Percentiles rank a stretch among this genome's conserved stretches.
phyloP scores from a whole-genome alignment of 2,113 vertebrate genomes.

The Coptodon bakossiorum region DNA sequence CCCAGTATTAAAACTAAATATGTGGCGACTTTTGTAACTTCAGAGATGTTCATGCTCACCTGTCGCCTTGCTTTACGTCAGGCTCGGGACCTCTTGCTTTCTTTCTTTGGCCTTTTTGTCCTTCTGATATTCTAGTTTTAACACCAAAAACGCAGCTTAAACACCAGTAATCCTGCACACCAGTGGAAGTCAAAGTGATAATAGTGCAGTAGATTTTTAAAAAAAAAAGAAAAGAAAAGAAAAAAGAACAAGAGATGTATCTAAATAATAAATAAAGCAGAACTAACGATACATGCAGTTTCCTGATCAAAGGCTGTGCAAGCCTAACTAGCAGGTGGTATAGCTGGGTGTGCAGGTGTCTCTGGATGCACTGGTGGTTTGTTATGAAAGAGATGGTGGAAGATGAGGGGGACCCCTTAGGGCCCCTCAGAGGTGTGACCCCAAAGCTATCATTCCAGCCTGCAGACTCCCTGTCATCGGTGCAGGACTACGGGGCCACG shows the following conservation, averaged over 20 bases:
- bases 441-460: conserved; percentile 59
- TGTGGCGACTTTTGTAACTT: neutral
- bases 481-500: conserved; percentile 52
- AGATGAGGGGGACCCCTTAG: neutral
- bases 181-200: neutral
- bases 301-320: neutral
- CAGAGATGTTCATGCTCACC: neutral
- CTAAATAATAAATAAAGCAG: neutral
- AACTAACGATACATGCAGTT: neutral
- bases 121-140: neutral
- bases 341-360: neutral
- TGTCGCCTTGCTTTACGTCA: neutral
- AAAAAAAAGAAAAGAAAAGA: neutral
- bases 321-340: neutral
- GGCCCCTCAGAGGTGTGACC: conserved; percentile 31
- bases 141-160: neutral
- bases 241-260: neutral
- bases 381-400: neutral
- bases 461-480: conserved; percentile 17
- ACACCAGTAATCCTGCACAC: neutral
- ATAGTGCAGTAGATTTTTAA: neutral
- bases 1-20: neutral
- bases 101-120: neutral
- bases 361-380: neutral
- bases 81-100: neutral